Conservation (phyloP, 2,113 vertebrate species). For the Psilopsiagon aurifrons region DNA sequence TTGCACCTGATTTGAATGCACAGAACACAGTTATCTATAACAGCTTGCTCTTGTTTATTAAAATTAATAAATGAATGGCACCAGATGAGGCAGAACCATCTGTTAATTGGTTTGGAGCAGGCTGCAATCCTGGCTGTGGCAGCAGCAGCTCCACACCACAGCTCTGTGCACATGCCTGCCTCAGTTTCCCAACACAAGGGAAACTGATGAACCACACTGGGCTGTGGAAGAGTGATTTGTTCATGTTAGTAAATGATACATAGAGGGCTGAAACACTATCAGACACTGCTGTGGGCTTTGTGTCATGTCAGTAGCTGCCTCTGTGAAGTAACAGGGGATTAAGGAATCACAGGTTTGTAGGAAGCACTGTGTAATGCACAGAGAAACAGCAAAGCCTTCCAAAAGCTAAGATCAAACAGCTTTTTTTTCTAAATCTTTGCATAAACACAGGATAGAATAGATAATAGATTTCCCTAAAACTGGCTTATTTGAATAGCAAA, state of each 20-base stretch:
- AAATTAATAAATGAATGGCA: not conserved
- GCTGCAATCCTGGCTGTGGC: not conserved
- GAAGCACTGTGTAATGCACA: accelerated
- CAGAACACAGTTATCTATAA: not conserved
- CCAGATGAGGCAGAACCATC: not conserved
- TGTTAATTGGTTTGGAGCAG: not conserved
- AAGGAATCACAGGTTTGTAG: not conserved
- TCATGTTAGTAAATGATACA: not conserved
- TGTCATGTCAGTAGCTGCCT: not conserved
- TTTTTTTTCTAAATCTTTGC: not conserved
- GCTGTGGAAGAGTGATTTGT: not conserved
- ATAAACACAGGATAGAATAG: not conserved
- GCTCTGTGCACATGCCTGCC: not conserved
- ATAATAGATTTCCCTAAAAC: not conserved
- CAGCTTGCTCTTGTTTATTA: not conserved
- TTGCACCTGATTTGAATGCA: not conserved
- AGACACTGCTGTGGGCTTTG: not conserved
- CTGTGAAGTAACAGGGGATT: not conserved
- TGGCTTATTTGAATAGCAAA: not conserved
- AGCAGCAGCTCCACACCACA: not conserved
- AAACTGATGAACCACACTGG: not conserved
- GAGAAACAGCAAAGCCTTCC: not conserved
- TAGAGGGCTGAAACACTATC: not conserved
- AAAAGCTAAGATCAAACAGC: not conserved
- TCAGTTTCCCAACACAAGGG: not conserved